Evolutionary conservation across 2,888 invertebrate species (phyloP), one percentile per base, ranked within the genome.

Genomic region (Cantharis rufa): DNA sequence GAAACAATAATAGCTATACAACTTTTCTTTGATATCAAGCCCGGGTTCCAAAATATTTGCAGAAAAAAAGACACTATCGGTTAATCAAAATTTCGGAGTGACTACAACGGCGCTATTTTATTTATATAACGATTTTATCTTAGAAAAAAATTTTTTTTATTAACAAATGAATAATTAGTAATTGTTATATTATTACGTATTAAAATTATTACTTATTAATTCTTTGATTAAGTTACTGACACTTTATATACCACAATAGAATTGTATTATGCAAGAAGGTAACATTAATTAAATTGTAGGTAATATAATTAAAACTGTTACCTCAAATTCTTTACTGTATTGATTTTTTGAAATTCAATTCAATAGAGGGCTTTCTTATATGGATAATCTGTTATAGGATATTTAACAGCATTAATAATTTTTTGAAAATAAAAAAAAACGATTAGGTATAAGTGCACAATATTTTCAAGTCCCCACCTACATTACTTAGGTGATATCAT

Each of bases 401-500:
- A 48, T 32, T 13, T 11, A 13, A 13, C 5, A 5, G 5, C n/a
- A 11, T 11, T 21, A 27, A 27, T 18, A 27, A 10, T n/a, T 48
- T 48, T 48, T 48, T 48, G 4, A n/a, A n/a, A 48, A 48, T 11
- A 28, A n/a, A 48, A n/a, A 48, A n/a, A 48, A 48, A 48, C n/a
- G n/a, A 48, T 48, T 24, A 75, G 77, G 72, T 72, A 15, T 70
- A 32, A 28, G 63, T 72, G 71, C 72, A 77, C 71, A 74, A 66
- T 24, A 66, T n/a, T 74, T 68, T 18, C 48, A 27, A 66, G 64
- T 64, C 75, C 78, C 76, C 75, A 70, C 73, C 72, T 63, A 70
- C 61, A 62, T 73, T 75, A 24, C 28, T 76, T 75, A 76, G 79
- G 73, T 78, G 80, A 77, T 78, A 63, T 77, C 81, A 82, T 81